Evolutionary conservation across 1,140 invertebrate species (phyloP).

Genomic region (Aphis gossypii): DNA sequence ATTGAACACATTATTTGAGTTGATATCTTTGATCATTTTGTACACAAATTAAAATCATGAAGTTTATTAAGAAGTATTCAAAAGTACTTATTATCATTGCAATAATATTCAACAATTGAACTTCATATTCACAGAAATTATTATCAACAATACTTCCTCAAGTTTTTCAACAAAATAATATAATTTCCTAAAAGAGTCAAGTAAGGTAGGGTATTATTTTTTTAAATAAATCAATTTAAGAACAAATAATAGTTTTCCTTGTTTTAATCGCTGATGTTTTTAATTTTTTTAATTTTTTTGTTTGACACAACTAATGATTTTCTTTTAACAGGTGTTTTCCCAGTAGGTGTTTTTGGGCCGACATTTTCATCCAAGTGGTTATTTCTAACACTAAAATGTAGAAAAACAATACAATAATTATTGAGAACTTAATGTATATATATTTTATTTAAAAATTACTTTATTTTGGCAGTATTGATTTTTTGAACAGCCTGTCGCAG

Average conservation of each 20-base stretch:
- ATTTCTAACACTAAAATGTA: constrained; percentile 1
- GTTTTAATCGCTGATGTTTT: constrained; percentile 23
- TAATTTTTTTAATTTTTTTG: constrained; percentile 57
- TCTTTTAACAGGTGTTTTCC: constrained; percentile 35
- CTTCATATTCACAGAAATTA: not conserved
- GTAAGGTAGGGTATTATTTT: not conserved
- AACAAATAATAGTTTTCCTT: not conserved
- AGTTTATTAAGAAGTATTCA: not conserved
- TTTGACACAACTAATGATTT: constrained; percentile 52
- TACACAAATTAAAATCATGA: not conserved
- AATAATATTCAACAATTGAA: not conserved
- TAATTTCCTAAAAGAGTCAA: not conserved
- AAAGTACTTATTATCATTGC: not conserved
- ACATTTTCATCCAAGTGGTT: not conserved
- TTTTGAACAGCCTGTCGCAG: constrained; percentile 19
- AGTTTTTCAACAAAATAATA: not conserved
- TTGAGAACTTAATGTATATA: no score
- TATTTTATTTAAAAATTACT: not conserved
- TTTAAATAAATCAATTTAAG: not conserved
- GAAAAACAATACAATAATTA: not conserved
- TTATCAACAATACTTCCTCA: not conserved
- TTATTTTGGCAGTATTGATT: constrained; percentile 6
- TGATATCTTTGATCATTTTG: not conserved
- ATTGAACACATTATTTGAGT: not conserved
- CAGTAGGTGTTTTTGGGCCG: not conserved